Percentiles rank a stretch among this genome's conserved stretches.
phyloP scores from a whole-genome alignment of 2,113 vertebrate genomes.

The Patagioenas fasciata region DNA sequence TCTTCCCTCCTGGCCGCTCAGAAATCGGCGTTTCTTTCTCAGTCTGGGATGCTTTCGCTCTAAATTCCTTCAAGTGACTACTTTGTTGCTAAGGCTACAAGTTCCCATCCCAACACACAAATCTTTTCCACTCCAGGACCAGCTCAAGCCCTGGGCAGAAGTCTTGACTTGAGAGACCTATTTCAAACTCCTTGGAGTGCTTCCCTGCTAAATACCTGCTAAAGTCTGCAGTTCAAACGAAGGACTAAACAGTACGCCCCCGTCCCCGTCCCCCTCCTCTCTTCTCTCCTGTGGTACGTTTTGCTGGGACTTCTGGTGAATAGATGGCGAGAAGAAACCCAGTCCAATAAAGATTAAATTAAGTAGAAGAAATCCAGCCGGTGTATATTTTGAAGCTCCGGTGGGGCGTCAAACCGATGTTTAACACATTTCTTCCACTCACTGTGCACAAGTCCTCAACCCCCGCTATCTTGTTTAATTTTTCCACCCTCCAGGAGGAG shows the following conservation, averaged over 20 bases:
- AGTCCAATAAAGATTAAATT: conserved; percentile 74
- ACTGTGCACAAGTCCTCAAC: conserved; percentile 56
- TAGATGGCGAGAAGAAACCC: conserved; percentile 21
- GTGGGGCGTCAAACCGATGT: conserved; percentile 72
- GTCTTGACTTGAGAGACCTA: neutral
- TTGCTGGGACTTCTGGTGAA: conserved; percentile 44
- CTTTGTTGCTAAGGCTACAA: conserved; percentile 75
- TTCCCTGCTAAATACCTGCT: conserved; percentile 17
- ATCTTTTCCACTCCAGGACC: conserved; percentile 20
- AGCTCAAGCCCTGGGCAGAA: conserved; percentile 10
- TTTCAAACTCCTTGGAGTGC: neutral
- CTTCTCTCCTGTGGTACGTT: conserved; percentile 3
- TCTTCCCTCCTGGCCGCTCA: neutral
- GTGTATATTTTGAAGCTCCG: conserved; percentile 64
- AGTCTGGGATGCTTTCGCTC: conserved; percentile 61
- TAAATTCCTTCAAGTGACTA: conserved; percentile 73
- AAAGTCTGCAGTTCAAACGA: neutral
- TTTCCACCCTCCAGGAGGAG: neutral
- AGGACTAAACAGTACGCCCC: neutral
- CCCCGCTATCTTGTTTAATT: neutral
- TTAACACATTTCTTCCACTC: conserved; percentile 78
- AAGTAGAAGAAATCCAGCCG: conserved; percentile 74
- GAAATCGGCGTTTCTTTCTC: conserved; percentile 51
- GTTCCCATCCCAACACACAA: conserved; percentile 58
- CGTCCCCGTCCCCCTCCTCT: neutral